Evolutionary conservation across 1,140 invertebrate genomes (phyloP).

Genomic region (Drosophila ananassae): DNA sequence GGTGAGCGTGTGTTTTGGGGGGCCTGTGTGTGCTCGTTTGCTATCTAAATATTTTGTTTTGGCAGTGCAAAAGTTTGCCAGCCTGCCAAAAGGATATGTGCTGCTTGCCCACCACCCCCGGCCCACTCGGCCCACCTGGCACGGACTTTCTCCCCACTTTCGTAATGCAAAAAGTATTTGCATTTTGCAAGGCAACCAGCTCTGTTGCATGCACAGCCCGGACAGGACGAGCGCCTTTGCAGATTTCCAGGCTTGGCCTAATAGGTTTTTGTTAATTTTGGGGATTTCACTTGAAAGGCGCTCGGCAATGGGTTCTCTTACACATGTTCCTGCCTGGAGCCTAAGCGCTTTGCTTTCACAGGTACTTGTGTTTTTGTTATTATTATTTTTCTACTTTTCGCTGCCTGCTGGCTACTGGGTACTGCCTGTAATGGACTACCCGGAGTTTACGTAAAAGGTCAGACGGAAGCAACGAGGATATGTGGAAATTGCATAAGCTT

Average conservation of each 20-base stretch:
- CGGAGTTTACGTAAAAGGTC: slow-evolving; percentile 10
- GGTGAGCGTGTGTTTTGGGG: slow-evolving; percentile 14
- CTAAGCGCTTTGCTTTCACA: slow-evolving; percentile 30
- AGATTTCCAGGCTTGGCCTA: slow-evolving; percentile 63
- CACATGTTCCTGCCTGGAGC: slow-evolving; percentile 63
- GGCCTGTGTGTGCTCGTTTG: slow-evolving; percentile 31
- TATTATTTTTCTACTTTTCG: slow-evolving; percentile 16
- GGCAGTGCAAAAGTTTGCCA: slow-evolving; percentile 71
- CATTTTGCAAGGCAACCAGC: slow-evolving; percentile 69
- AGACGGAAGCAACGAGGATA: slow-evolving; percentile 40
- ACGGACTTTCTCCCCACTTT: slow-evolving; percentile 34
- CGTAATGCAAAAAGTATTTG: slow-evolving; percentile 76
- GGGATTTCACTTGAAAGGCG: slow-evolving; percentile 61
- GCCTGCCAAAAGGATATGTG: slow-evolving; percentile 32
- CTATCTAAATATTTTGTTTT: slow-evolving; percentile 82
- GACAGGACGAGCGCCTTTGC: slow-evolving; percentile 28
- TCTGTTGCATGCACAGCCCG: slow-evolving; percentile 30
- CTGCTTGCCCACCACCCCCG: neutral
- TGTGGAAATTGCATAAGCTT: slow-evolving; percentile 76
- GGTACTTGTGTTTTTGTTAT: slow-evolving; percentile 24
- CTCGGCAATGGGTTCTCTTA: slow-evolving; percentile 57
- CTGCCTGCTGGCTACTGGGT: neutral
- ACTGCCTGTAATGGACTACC: slow-evolving; percentile 29
- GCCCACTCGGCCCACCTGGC: neutral
- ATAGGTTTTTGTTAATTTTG: slow-evolving; percentile 82